Percentiles rank a stretch among this genome's conserved stretches.
These are phyloP conservation scores for Typhlomys cinereus DNA, from an alignment of 2,113 vertebrate genomes.

Conservation along the genomic window DNA sequence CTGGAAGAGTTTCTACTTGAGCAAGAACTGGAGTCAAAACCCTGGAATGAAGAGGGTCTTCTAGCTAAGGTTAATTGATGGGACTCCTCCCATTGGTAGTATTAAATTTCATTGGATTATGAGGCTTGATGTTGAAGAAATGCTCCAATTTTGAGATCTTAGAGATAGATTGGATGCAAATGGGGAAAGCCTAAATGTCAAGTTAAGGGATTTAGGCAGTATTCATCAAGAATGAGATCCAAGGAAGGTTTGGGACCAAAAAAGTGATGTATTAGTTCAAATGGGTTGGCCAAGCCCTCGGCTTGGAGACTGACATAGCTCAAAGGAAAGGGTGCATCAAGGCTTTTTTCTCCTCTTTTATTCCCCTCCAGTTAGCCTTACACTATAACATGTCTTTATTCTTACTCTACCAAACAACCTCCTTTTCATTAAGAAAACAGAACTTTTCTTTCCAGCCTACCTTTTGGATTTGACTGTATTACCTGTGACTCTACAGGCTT, in stretches of 20 bases:
- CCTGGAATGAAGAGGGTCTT: neutral
- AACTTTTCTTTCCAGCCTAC: neutral
- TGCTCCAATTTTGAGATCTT: neutral
- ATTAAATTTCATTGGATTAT: neutral
- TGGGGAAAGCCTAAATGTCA: neutral
- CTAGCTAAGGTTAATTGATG: neutral
- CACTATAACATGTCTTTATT: neutral
- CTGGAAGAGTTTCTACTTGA: neutral
- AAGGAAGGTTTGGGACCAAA: neutral
- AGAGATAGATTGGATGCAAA: neutral
- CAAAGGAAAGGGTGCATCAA: neutral
- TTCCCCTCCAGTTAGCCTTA: neutral
- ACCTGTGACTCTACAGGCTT: neutral
- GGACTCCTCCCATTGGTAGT: neutral
- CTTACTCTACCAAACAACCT: neutral
- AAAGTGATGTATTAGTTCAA: neutral
- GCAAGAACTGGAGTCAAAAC: neutral
- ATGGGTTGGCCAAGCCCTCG: neutral
- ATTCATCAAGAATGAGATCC: neutral
- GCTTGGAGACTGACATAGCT: neutral
- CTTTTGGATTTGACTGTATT: neutral
- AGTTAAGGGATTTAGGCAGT: neutral
- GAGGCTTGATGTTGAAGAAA: neutral
- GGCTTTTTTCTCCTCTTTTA: neutral
- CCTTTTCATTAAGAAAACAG: neutral